Base-by-base conservation (phyloP, 2,797 vertebrate genomes). In the Acestrorhynchus altus region DNA sequence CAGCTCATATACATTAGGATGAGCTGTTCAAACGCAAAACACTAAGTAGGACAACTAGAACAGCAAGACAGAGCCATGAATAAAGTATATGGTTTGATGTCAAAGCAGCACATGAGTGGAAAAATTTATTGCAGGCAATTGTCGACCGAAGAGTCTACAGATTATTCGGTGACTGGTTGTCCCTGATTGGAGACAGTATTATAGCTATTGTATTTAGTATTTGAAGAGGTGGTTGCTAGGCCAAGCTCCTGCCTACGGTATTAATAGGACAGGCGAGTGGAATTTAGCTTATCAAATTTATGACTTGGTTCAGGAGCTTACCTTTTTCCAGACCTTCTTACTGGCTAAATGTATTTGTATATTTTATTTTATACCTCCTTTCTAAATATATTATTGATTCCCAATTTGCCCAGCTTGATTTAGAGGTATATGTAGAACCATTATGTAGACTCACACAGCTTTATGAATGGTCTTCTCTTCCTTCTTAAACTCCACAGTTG, bases 251-350 rank as follows among this genome's bases (percentile, higher is more conserved):
- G 22, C 8, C 26, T 57, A 22, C n/a, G 2, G 10, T 20, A 8
- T 20, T 64, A 42, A 64, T 5, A 4, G n/a, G 35, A 44, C 28
- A 54, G 22, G n/a, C 7, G 9, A 42, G 8, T 65, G 22, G 40
- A 28, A 40, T n/a, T 63, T 52, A 13, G 47, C 52, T 65, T 54
- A 35, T 64, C 31, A 20, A 63, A 63, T 63, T 10, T 63, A 12
- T 39, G 60, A 40, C 8, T 18, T 39, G 59, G 1, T 18, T 63
- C 35, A 39, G 31, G 35, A 40, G 59, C 59, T 16, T 3, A 18
- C 31, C 15, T 35, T 20, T 39, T 40, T 63, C 16, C 60, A 63
- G 15, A n/a, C 2, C n/a, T 4, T 60, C 16, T 57, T 57, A 3
- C 13, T 26, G 2, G 11, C 13, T 57, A 2, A n/a, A 1, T 26